These are phyloP conservation scores for human DNA, from an alignment of 2,113 vertebrate genomes.

Conservation along the genomic window DNA sequence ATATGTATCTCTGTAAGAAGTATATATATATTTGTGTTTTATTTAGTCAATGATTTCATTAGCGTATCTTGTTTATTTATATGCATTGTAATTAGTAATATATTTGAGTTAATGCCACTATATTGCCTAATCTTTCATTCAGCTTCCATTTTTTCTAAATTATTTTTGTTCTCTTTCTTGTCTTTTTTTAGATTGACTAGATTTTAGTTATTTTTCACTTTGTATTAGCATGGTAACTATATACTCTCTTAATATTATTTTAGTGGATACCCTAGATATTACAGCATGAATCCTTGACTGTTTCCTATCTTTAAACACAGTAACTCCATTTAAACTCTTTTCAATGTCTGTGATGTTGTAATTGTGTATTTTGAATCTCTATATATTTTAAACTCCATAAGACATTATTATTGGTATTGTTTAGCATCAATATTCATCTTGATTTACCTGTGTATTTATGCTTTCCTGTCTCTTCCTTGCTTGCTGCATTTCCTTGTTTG, in stretches of 20 bases:
- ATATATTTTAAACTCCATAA: neutral
- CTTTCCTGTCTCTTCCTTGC: neutral
- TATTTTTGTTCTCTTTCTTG: neutral
- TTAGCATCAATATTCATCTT: neutral
- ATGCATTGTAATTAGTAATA: neutral
- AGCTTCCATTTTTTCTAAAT: neutral
- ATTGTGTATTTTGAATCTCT: neutral
- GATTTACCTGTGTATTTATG: neutral
- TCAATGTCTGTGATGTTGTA: neutral
- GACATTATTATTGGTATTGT: neutral
- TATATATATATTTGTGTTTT: neutral
- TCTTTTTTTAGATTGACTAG: neutral
- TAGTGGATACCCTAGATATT: neutral
- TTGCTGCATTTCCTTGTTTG: neutral
- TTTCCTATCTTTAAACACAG: neutral
- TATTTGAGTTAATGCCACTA: neutral
- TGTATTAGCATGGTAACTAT: neutral
- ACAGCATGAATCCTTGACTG: neutral
- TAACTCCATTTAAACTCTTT: neutral
- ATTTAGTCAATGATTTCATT: neutral
- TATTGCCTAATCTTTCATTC: neutral
- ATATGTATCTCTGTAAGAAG: neutral
- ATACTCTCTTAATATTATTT: neutral
- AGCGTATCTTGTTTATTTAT: neutral
- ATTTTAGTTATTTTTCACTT: neutral